Percentiles rank a stretch among this genome's conserved stretches.
phyloP scores from a whole-genome alignment of 2,888 invertebrate species.

The Tridacna gigas region DNA sequence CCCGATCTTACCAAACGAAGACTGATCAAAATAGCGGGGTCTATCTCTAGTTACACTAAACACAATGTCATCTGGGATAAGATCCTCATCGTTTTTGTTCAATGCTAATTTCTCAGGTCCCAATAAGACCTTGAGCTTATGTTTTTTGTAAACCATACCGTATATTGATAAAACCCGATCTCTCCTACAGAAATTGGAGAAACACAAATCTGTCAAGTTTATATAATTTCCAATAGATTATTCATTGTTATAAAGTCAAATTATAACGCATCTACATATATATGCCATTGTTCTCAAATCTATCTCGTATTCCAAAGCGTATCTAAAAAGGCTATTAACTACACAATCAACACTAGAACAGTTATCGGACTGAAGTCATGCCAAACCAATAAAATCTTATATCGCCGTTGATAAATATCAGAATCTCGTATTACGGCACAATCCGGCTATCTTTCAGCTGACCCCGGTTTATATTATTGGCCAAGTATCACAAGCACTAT shows the following conservation, averaged over 20 bases:
- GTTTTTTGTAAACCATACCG: constrained; percentile 57
- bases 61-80: constrained; percentile 5
- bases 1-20: constrained; percentile 52
- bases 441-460: constrained; percentile 5
- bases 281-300: constrained; percentile 3
- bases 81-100: constrained; percentile 15
- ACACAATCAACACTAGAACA: no score
- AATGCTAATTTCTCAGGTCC: constrained; percentile 49
- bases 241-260: constrained; percentile 21
- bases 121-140: constrained; percentile 55
- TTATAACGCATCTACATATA: constrained; percentile 13
- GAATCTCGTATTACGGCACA: constrained; percentile 20
- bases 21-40: constrained; percentile 5
- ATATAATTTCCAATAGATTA: neutral
- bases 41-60: neutral
- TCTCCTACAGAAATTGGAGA: neutral
- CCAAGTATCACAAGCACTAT: neutral
- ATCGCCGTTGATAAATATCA: neutral
- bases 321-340: no score
- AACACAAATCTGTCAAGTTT: constrained; percentile 8
- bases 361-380: no score
- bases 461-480: neutral
- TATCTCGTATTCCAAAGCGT: constrained; percentile 11
- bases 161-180: neutral
- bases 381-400: no score